These are phyloP conservation scores for Intellagama lesueurii DNA, from an alignment of 2,797 vertebrate species.

Conservation along the genomic window DNA sequence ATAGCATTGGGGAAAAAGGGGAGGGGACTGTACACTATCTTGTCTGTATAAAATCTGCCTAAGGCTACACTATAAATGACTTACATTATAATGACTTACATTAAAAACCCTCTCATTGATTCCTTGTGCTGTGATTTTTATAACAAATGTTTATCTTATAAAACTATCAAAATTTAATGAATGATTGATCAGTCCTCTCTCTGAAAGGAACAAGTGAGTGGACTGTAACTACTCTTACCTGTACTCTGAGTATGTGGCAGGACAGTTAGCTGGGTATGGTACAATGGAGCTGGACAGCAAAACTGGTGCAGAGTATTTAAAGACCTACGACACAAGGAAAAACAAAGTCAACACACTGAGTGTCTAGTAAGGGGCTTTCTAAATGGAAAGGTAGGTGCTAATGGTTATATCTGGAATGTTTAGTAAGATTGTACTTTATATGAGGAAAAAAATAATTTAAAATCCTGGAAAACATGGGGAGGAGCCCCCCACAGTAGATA, in stretches of 20 bases:
- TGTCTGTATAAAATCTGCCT: background rate
- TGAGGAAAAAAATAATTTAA: slow-evolving; percentile 2
- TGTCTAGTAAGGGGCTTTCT: slow-evolving; percentile 65
- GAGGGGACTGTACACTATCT: background rate
- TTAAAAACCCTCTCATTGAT: slow-evolving; percentile 6
- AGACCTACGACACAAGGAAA: slow-evolving; percentile 82
- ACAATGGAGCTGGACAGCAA: slow-evolving; percentile 78
- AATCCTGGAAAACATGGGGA: slow-evolving; percentile 49
- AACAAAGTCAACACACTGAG: slow-evolving; percentile 78
- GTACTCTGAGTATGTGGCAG: slow-evolving; percentile 82
- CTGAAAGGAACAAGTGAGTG: slow-evolving; percentile 52
- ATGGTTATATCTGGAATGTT: slow-evolving; percentile 40
- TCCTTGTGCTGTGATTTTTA: background rate
- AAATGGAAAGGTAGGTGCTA: slow-evolving; percentile 49
- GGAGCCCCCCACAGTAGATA: slow-evolving; percentile 17
- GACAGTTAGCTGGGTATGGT: slow-evolving; percentile 81
- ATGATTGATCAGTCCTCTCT: slow-evolving; percentile 5
- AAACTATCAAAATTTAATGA: slow-evolving; percentile 3
- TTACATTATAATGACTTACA: background rate
- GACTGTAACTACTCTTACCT: slow-evolving; percentile 80
- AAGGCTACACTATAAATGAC: background rate
- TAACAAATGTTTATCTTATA: slow-evolving; percentile 4
- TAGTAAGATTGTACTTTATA: slow-evolving; percentile 33
- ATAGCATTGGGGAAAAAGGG: background rate
- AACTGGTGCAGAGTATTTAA: slow-evolving; percentile 81